phyloP scores from a whole-genome alignment of 2,797 vertebrate species.

The Hydrocynus forskahlii region DNA sequence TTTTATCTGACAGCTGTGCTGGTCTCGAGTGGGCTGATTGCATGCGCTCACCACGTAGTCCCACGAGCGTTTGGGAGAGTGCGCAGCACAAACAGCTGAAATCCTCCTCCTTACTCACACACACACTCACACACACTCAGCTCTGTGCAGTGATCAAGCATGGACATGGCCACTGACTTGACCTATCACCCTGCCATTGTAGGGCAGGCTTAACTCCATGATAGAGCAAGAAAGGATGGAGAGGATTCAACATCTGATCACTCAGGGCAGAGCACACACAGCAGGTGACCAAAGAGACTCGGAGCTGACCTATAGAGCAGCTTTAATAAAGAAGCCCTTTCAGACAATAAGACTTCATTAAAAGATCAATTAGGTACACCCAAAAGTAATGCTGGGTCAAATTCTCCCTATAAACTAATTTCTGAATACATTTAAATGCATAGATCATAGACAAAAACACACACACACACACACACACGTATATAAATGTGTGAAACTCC shows the following conservation, averaged over 20 bases:
- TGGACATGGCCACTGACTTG: conserved; percentile 56
- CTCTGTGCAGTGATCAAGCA: conserved; percentile 49
- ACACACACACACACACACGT: too few species aligned
- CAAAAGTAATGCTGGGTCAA: not conserved
- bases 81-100: conserved; percentile 63
- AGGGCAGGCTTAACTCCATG: conserved; percentile 40
- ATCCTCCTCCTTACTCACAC: conserved; percentile 54
- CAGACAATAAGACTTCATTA: conserved; percentile 25
- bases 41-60: conserved; percentile 63
- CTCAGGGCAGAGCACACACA: conserved; percentile 39
- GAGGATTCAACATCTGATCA: conserved; percentile 43
- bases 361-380: not conserved
- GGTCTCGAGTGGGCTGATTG: conserved; percentile 66
- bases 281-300: conserved; percentile 32
- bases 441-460: too few species aligned
- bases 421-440: not conserved
- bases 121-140: conserved; percentile 48
- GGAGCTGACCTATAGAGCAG: not conserved
- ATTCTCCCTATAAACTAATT: not conserved
- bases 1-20: conserved; percentile 73
- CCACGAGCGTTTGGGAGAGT: conserved; percentile 59
- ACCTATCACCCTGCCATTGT: conserved; percentile 58
- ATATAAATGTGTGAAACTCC: too few species aligned
- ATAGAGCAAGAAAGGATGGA: conserved; percentile 31
- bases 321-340: conserved; percentile 2